Conservation (phyloP, 2,888 invertebrate genomes). For the Lamellibrachia satsuma region DNA sequence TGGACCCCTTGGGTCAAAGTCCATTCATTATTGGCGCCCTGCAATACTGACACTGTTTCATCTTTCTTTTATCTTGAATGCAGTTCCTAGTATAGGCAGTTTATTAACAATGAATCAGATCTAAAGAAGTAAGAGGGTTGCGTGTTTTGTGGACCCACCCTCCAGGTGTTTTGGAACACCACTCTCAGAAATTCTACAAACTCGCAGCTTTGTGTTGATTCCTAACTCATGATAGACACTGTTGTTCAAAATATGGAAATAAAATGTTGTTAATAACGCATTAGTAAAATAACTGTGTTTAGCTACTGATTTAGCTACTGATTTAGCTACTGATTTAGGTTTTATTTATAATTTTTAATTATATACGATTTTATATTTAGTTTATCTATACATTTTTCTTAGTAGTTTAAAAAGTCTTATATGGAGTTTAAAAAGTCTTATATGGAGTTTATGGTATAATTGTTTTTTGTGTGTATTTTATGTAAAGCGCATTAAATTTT, state of each 20-base stretch:
- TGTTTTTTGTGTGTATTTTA: too few species aligned
- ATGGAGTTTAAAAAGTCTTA: too few species aligned
- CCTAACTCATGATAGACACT: background rate
- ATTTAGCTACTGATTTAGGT: too few species aligned
- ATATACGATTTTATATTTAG: too few species aligned
- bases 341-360: too few species aligned
- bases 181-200: background rate
- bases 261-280: background rate
- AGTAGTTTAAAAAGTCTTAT: too few species aligned
- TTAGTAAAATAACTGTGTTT: too few species aligned
- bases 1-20: background rate
- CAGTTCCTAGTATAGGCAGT: background rate
- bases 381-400: too few species aligned
- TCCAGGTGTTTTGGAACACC: background rate
- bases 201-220: background rate
- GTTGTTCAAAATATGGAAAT: background rate
- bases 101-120: background rate
- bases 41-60: background rate
- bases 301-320: too few species aligned
- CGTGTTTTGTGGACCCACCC: background rate
- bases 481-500: too few species aligned
- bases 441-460: too few species aligned
- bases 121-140: too few species aligned
- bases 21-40: background rate
- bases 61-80: background rate